Conservation (phyloP, 2,113 vertebrate species). For the Percopsis transmontana region DNA sequence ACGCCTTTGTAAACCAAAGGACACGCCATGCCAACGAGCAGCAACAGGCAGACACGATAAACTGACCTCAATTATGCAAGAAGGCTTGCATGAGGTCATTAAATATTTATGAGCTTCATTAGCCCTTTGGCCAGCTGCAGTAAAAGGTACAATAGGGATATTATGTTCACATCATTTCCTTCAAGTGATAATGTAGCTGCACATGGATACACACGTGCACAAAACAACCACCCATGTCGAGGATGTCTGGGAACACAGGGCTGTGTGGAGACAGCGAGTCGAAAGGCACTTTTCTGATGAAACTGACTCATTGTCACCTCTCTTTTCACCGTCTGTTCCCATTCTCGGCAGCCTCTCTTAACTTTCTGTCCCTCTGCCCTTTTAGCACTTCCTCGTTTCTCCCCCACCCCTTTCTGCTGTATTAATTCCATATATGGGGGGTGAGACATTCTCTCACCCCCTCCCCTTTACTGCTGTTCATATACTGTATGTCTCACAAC, state of each 20-base stretch:
- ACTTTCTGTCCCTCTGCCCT: conserved; percentile 17
- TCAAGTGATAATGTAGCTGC: no score
- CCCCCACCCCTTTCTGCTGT: not conserved
- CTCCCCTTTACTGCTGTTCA: not conserved
- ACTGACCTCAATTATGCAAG: not conserved
- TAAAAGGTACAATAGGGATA: no score
- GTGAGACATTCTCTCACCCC: not conserved
- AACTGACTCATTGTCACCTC: no score
- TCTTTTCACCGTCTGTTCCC: not conserved
- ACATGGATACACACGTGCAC: no score
- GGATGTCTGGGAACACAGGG: no score
- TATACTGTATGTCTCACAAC: not conserved
- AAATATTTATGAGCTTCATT: not conserved
- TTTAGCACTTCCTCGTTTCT: conserved; percentile 33
- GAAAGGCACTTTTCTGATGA: no score
- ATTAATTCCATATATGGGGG: no score
- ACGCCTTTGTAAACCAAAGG: no score
- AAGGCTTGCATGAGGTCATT: not conserved
- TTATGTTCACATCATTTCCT: no score
- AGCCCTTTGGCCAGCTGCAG: not conserved
- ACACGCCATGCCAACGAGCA: no score
- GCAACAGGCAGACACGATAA: not conserved
- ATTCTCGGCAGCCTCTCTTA: conserved; percentile 17
- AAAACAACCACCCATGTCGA: no score
- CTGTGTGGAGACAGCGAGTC: no score